Evolutionary conservation across 2,113 vertebrate genomes (phyloP).

Genomic region (Thymallus thymallus): DNA sequence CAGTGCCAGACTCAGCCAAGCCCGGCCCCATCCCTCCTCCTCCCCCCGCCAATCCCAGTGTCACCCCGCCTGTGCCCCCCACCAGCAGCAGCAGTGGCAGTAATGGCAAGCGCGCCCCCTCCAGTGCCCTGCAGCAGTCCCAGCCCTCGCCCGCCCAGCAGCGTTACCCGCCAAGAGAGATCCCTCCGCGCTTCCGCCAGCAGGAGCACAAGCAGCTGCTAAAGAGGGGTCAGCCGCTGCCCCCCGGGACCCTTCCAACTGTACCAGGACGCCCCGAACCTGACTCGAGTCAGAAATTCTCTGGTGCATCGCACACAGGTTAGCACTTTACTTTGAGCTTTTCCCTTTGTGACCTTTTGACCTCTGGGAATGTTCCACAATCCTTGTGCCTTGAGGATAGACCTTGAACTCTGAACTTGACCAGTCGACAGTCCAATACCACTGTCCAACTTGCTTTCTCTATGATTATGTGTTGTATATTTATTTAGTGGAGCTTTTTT

Average conservation of each 20-base stretch:
- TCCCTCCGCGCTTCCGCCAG: conserved; percentile 97
- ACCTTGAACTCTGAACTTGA: neutral
- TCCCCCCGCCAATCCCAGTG: conserved; percentile 82
- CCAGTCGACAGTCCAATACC: too few species aligned
- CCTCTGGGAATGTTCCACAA: neutral
- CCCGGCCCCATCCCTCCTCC: conserved; percentile 88
- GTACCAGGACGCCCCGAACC: conserved; percentile 57
- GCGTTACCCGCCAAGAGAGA: conserved; percentile 94
- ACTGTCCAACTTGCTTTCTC: neutral
- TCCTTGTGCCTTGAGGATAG: neutral
- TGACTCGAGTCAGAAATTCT: conserved; percentile 47
- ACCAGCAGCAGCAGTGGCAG: conserved; percentile 77
- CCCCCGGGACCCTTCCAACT: conserved; percentile 79
- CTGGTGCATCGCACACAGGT: conserved; percentile 65
- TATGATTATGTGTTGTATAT: neutral
- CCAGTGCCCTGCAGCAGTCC: conserved; percentile 69
- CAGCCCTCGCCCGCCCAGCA: conserved; percentile 74
- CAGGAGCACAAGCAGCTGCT: conserved; percentile 98
- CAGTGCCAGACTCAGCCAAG: conserved; percentile 96
- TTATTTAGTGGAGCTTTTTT: neutral
- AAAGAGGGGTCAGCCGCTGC: conserved; percentile 94
- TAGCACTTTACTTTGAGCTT: conserved; percentile 35
- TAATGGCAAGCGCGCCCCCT: conserved; percentile 88
- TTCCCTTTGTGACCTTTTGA: neutral
- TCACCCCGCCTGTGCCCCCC: conserved; percentile 83